Evolutionary conservation across 2,797 vertebrate genomes (phyloP), one percentile per base, ranked within the genome.

Genomic region (Emys orbicularis): DNA sequence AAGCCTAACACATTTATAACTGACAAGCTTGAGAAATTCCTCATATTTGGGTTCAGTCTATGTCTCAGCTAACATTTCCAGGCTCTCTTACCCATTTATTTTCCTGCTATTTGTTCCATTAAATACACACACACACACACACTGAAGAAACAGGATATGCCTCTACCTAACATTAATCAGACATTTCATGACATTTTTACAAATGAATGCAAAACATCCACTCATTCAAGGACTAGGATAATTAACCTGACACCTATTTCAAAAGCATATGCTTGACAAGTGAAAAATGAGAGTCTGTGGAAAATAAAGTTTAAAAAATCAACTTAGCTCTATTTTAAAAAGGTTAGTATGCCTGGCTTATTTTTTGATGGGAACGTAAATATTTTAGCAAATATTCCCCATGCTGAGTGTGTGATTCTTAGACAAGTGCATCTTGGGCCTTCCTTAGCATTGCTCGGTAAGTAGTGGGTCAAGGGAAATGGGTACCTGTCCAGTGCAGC

Each of bases 401-500:
- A 23, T 21, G n/a, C 19, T 3, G 10, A 25, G 19, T 6, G n/a
- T 12, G 19, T 72, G 68, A 23, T 23, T 72, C 41, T 18, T 29
- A 49, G 44, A 77, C 12, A 29, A 77, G 74, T 12, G 74, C 44
- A 27, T 29, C 12, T 47, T 76, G 72, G 72, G 12, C 12, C 6
- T 12, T 5, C 31, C 83, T 68, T 37, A 68, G 44, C 49, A 13
- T 7, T 25, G 10, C 13, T 13, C 3, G 1, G 1, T 12, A 34
- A 54, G 18, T 8, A 65, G 3, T 1, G 37, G 19, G 0, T 0
- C n/a, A 57, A 41, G 18, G 44, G 56, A 84, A 50, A 3, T 34
- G n/a, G 47, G 41, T 94, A 99, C 99, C 99, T 99, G 98, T 99
- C 99, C 50, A 99, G 98, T 1, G 99, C 99, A 27, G 99, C 99